Evolutionary conservation across 2,797 vertebrate genomes (phyloP).

Genomic region (Argentina silus): DNA sequence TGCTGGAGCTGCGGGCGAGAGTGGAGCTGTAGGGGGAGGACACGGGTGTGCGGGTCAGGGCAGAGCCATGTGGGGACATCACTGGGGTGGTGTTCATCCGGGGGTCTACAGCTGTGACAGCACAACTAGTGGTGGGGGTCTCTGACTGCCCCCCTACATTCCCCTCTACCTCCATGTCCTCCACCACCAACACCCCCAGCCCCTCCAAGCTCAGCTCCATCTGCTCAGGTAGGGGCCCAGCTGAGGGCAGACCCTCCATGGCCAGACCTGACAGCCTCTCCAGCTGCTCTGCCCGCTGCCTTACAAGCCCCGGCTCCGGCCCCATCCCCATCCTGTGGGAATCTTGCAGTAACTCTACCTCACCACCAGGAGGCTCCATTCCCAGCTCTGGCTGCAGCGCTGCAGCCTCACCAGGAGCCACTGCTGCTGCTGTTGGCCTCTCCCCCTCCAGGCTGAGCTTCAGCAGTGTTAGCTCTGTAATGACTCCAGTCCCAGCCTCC

Average conservation of each 20-base stretch:
- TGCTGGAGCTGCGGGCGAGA: slow-evolving; percentile 87
- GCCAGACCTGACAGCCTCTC: slow-evolving; percentile 77
- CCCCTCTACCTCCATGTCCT: slow-evolving; percentile 49
- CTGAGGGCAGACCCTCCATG: slow-evolving; percentile 59
- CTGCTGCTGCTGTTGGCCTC: slow-evolving; percentile 46
- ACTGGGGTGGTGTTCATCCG: slow-evolving; percentile 33
- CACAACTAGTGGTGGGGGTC: slow-evolving; percentile 36
- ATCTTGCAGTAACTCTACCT: slow-evolving; percentile 66
- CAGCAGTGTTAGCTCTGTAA: slow-evolving; percentile 69
- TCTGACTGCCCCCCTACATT: slow-evolving; percentile 34
- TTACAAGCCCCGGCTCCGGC: slow-evolving; percentile 86
- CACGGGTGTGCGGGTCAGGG: slow-evolving; percentile 80
- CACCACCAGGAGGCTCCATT: slow-evolving; percentile 14
- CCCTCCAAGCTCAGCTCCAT: slow-evolving; percentile 34
- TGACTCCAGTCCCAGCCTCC: slow-evolving; percentile 22
- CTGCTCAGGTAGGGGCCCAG: slow-evolving; percentile 61
- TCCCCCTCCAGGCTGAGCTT: slow-evolving; percentile 76
- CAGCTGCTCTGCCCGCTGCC: slow-evolving; percentile 85
- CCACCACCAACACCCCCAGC: background rate
- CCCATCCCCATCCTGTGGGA: slow-evolving; percentile 76
- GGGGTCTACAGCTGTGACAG: slow-evolving; percentile 30
- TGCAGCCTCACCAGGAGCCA: slow-evolving; percentile 32
- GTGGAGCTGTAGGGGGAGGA: slow-evolving; percentile 84
- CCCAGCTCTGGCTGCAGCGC: slow-evolving; percentile 31
- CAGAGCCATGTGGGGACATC: slow-evolving; percentile 77